These are phyloP conservation scores for Vireo griseus DNA, from an alignment of 2,797 vertebrate genomes.

Conservation along the genomic window DNA sequence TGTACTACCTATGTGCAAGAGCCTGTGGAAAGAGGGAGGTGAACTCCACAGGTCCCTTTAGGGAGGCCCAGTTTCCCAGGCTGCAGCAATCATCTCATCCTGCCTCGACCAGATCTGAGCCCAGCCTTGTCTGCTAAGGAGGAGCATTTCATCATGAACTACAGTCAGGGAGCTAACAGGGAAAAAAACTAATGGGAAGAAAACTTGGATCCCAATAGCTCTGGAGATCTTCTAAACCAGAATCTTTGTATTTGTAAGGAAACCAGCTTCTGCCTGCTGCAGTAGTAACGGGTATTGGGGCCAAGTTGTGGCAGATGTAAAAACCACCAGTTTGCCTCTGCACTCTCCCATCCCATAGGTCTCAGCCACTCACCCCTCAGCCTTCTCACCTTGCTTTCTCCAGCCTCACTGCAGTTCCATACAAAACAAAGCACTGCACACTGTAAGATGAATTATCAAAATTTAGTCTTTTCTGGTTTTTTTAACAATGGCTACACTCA, in stretches of 20 bases:
- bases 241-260: background rate
- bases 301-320: background rate
- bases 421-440: background rate
- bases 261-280: background rate
- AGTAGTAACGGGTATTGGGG: background rate
- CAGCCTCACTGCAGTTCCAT: background rate
- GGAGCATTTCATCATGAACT: background rate
- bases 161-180: background rate
- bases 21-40: background rate
- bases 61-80: background rate
- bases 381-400: background rate
- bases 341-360: background rate
- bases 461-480: background rate
- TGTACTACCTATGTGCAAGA: fast-evolving
- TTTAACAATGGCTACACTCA: background rate
- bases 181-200: background rate
- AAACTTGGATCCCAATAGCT: background rate
- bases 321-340: background rate
- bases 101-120: background rate
- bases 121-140: background rate
- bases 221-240: background rate
- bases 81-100: background rate
- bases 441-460: background rate
- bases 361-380: background rate
- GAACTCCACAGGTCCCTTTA: background rate